Base-by-base conservation (phyloP, 2,113 vertebrate species). In the Marcusenius ussheri region DNA sequence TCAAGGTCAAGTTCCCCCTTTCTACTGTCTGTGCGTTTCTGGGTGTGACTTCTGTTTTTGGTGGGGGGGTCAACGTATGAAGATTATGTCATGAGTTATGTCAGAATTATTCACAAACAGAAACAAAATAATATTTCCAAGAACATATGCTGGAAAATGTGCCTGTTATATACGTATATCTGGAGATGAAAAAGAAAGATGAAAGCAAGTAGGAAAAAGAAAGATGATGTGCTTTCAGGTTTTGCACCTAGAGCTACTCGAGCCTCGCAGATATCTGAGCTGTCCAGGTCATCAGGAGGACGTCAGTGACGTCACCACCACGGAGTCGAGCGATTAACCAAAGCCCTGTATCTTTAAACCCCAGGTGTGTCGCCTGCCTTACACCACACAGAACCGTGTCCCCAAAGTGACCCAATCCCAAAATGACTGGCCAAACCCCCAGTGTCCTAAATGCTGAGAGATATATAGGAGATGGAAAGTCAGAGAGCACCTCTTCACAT, bases 1-100 rank as follows among this genome's bases (percentile, higher is more conserved):
- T 95, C 95, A 95, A 91, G 92, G 92, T 94, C 92, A 94, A 95
- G 95, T 95, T 96, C 93, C 95, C 90, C 90, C 89, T 95, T 94
- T 93, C 92, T 93, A 74, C 93, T 94, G 51, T 70, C 80, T 84
- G 49, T 9, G 85, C 9, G 17, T 87, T 27, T 87, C 15, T 87
- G 85, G 46, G 84, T 15, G 84, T 87, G 49, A 27, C 70, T 51
- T 80, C 89, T 91, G 24, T 51, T 91, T 35, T 91, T 85, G 21
- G 17, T 83, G 87, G 51, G 27, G 62, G 87, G 83, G 31, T 80
- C n/a, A 3, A 31, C 35, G 74, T 80, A 13, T 62, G 45, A 35
- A 53, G 47, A 51, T 53, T 53, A 35, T 87, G 50, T 53, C 49
- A 56, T 56, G n/a, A 35, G 47, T 21, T 56, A 87, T 53, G 47